These are phyloP conservation scores for Saimiri boliviensis DNA, from an alignment of 2,113 vertebrate species.

Conservation along the genomic window DNA sequence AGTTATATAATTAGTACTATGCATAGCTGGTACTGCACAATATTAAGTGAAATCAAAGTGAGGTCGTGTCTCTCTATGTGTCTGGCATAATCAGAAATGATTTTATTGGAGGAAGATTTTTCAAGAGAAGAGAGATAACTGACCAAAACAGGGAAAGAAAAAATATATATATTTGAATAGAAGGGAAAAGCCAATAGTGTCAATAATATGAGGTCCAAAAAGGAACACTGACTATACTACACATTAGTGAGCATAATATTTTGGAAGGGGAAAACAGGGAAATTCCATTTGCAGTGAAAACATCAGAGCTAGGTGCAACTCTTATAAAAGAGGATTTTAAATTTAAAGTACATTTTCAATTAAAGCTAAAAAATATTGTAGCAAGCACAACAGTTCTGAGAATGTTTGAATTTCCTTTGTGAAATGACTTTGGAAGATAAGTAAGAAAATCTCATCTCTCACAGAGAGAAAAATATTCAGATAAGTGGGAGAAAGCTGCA, in stretches of 20 bases:
- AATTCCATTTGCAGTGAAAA: slow-evolving; percentile 22
- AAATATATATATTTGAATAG: neutral
- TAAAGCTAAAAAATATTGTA: neutral
- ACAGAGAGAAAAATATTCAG: neutral
- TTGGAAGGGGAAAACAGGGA: neutral
- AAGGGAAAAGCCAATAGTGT: neutral
- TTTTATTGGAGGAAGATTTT: neutral
- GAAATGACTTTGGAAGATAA: neutral
- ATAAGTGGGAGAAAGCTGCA: neutral
- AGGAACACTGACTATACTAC: neutral
- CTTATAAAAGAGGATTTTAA: neutral
- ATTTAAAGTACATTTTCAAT: neutral
- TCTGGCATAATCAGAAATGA: neutral
- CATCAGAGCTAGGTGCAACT: neutral
- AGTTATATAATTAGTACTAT: neutral
- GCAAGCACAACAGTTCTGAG: neutral
- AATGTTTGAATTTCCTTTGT: neutral
- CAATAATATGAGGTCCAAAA: neutral
- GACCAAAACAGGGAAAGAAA: neutral
- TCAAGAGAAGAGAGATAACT: neutral
- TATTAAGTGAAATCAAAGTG: neutral
- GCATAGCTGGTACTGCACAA: neutral
- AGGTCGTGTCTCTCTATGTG: neutral
- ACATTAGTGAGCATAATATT: neutral
- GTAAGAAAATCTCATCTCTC: neutral